Percentiles rank a stretch among this genome's conserved stretches.
Evolutionary conservation across 2,888 invertebrate genomes (phyloP).

Genomic region (Oegoconia quadripuncta): DNA sequence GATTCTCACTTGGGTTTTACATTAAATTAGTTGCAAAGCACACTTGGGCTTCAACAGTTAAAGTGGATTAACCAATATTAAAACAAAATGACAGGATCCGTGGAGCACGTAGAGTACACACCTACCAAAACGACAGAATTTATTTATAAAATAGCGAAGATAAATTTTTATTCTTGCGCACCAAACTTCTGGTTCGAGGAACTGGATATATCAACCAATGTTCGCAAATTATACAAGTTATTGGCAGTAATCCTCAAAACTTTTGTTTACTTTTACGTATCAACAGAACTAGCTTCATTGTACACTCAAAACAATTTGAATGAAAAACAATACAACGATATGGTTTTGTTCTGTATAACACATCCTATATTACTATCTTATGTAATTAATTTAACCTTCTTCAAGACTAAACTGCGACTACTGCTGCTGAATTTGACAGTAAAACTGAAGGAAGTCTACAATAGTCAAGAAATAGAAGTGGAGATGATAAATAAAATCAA

Average conservation of each 20-base stretch:
- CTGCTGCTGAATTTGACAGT: conserved; percentile 12
- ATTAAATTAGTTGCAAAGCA: too few relatives aligned
- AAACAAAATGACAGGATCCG: not conserved
- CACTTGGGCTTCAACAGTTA: too few relatives aligned
- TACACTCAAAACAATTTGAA: conserved; percentile 29
- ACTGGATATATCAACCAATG: not conserved
- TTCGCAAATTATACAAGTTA: not conserved
- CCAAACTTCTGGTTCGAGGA: not conserved
- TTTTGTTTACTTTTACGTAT: not conserved
- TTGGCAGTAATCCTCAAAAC: not conserved
- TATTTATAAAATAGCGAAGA: not conserved
- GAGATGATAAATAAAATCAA: conserved; percentile 36
- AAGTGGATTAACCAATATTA: not conserved
- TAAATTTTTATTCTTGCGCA: not conserved
- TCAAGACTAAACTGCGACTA: conserved; percentile 6
- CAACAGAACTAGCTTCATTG: conserved; percentile 11
- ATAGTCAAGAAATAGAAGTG: conserved; percentile 38
- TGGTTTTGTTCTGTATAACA: conserved; percentile 19
- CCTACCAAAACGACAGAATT: not conserved
- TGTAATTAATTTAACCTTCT: conserved; percentile 1
- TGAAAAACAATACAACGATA: conserved; percentile 22
- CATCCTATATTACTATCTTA: conserved; percentile 17
- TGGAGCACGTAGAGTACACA: too few relatives aligned
- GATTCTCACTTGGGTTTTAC: too few relatives aligned
- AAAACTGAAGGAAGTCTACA: conserved; percentile 30